Conservation (phyloP, 1,140 invertebrate genomes). For the Drosophila ficusphila region DNA sequence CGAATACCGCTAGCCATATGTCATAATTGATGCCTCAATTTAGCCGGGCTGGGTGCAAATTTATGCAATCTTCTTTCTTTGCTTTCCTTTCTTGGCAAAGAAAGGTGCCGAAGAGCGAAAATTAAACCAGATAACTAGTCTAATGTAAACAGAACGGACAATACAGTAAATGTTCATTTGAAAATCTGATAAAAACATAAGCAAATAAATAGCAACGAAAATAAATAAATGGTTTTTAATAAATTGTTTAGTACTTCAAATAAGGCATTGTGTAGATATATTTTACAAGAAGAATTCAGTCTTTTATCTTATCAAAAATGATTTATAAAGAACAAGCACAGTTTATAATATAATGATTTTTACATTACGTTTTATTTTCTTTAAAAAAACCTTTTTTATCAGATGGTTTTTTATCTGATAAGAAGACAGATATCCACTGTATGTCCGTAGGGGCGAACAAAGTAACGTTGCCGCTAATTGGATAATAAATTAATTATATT, state of each 20-base stretch:
- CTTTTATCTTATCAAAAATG: too few relatives aligned
- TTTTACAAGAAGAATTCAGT: too few relatives aligned
- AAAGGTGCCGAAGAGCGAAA: slow-evolving; percentile 3
- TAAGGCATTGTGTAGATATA: too few relatives aligned
- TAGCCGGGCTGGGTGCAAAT: slow-evolving; percentile 40
- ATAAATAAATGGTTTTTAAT: neutral
- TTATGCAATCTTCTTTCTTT: slow-evolving; percentile 58
- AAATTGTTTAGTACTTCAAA: too few relatives aligned
- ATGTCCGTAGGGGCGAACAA: slow-evolving; percentile 8
- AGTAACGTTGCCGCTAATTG: slow-evolving; percentile 60
- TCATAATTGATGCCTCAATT: slow-evolving; percentile 51
- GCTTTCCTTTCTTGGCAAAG: slow-evolving; percentile 15
- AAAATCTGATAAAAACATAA: neutral
- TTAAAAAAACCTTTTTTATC: neutral
- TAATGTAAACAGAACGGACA: slow-evolving; percentile 19
- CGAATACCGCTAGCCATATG: slow-evolving; percentile 31
- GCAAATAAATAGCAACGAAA: neutral
- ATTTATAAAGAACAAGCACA: too few relatives aligned
- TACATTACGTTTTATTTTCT: neutral
- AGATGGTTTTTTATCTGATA: too few relatives aligned
- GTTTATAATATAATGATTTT: too few relatives aligned
- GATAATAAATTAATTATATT: slow-evolving; percentile 68
- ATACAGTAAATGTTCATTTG: neutral
- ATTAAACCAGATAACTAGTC: slow-evolving; percentile 9
- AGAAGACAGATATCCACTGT: neutral